phyloP scores from a whole-genome alignment of 2,113 vertebrate species.

The Orthonyx spaldingii region DNA sequence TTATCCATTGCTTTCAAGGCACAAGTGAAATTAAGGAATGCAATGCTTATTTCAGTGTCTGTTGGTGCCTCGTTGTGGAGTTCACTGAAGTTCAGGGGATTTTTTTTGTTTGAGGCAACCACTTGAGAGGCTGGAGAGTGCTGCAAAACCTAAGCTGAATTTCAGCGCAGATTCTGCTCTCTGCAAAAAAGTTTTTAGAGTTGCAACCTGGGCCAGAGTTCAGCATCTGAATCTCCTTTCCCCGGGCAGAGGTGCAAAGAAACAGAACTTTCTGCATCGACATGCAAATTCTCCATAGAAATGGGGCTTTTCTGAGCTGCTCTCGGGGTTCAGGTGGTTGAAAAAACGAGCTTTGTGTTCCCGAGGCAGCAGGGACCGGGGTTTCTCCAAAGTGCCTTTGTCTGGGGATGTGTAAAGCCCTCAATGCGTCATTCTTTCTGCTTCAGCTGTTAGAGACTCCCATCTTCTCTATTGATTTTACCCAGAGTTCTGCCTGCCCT shows the following conservation, averaged over 20 bases:
- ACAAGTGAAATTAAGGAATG: background rate
- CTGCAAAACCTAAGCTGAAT: background rate
- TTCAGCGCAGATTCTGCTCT: background rate
- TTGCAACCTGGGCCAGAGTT: background rate
- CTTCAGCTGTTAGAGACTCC: slow-evolving; percentile 65
- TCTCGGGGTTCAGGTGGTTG: slow-evolving; percentile 56
- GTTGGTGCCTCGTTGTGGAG: background rate
- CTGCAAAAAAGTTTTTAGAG: background rate
- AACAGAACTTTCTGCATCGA: background rate
- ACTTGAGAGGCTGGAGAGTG: background rate
- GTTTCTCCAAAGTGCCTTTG: slow-evolving; percentile 64
- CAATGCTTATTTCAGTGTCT: background rate
- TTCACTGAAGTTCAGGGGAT: background rate
- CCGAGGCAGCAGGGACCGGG: background rate
- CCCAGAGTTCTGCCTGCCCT: slow-evolving; percentile 67
- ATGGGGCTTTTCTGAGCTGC: slow-evolving; percentile 25
- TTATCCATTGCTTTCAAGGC: background rate
- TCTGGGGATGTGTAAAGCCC: slow-evolving; percentile 52
- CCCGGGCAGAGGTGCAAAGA: background rate
- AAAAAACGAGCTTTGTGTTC: slow-evolving; percentile 5
- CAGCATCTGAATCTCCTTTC: background rate
- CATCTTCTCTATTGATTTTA: slow-evolving; percentile 71
- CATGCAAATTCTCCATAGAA: background rate
- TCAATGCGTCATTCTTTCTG: slow-evolving; percentile 65
- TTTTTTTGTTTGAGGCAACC: background rate